A percentile compares a stretch with the other conserved stretches of the same genome.
Evolutionary conservation across 2,888 invertebrate genomes (phyloP).

Genomic region (Euplagia quadripunctaria): DNA sequence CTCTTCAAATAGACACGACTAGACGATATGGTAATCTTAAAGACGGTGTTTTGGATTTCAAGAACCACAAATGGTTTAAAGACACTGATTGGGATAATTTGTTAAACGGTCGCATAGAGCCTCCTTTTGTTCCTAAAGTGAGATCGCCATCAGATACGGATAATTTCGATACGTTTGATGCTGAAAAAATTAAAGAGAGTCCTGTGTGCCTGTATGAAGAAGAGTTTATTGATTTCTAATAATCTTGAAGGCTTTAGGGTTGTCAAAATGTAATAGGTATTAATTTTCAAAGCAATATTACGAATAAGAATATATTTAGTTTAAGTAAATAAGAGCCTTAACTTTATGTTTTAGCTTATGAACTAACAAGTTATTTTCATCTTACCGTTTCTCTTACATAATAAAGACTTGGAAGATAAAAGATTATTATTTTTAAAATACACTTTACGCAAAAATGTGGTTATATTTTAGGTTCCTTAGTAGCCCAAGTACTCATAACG

Average conservation of each 20-base stretch:
- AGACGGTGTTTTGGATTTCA: constrained; percentile 96
- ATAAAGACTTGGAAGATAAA: constrained; percentile 1
- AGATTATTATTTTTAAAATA: background rate
- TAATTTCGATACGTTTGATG: constrained; percentile 91
- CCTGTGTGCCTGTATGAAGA: constrained; percentile 86
- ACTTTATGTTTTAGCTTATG: constrained; percentile 25
- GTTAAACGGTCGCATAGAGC: constrained; percentile 90
- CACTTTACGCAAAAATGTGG: background rate
- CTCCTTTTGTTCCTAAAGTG: constrained; percentile 89
- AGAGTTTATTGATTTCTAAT: constrained; percentile 91
- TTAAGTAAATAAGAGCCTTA: constrained; percentile 50
- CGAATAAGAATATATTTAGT: constrained; percentile 60
- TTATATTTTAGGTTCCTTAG: too few species aligned
- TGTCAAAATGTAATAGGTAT: background rate
- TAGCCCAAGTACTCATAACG: too few species aligned
- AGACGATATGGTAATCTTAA: constrained; percentile 95
- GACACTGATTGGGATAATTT: constrained; percentile 95
- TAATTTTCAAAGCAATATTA: constrained; percentile 6
- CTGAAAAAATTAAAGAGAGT: constrained; percentile 83
- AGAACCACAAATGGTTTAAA: constrained; percentile 96
- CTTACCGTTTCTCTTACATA: constrained; percentile 1
- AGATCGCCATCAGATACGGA: constrained; percentile 89
- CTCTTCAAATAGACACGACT: constrained; percentile 89
- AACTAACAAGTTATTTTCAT: background rate
- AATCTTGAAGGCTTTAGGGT: background rate